A percentile compares a stretch with the other conserved stretches of the same genome.
Conservation (phyloP, 30 jellyfish, hydroid and myxozoan genomes). For the Mastigias papua region DNA sequence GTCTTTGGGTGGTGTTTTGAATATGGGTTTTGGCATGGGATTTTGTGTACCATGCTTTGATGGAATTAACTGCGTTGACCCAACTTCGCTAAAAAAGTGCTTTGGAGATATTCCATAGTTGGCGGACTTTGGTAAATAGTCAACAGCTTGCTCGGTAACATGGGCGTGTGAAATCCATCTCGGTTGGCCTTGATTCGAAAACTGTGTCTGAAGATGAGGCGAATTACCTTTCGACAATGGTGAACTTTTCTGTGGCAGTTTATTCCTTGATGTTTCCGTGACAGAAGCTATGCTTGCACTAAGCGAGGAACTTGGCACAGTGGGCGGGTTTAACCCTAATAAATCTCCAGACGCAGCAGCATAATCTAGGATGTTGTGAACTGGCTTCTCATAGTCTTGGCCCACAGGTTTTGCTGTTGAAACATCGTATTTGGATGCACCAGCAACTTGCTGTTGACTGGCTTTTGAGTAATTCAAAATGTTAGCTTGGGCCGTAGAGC, state of each 20-base stretch:
- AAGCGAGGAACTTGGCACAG: not conserved
- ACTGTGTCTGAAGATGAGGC: conserved; percentile 12
- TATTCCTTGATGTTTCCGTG: not conserved
- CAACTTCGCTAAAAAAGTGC: conserved; percentile 9
- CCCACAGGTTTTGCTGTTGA: not conserved
- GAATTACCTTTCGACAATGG: not conserved
- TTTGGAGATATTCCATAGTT: not conserved
- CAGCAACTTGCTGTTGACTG: conserved; percentile 11
- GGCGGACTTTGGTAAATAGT: not conserved
- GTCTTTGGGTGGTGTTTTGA: conserved; percentile 65
- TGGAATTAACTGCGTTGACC: not conserved
- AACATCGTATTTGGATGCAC: not conserved
- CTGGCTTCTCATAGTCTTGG: conserved; percentile 10
- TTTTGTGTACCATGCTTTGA: conserved; percentile 3
- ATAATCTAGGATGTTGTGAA: conserved; percentile 62
- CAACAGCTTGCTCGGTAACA: not conserved
- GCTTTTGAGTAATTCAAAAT: not conserved
- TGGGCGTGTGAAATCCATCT: conserved; percentile 14
- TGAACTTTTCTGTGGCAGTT: conserved; percentile 10
- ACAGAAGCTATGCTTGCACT: conserved; percentile 4
- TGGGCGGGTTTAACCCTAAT: not conserved
- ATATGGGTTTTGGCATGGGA: conserved; percentile 13
- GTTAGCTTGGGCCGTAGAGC: not conserved
- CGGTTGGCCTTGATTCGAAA: not conserved
- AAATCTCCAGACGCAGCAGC: conserved; percentile 45